phyloP scores from a whole-genome alignment of 1,140 invertebrate genomes.

The Calycopis cecrops region DNA sequence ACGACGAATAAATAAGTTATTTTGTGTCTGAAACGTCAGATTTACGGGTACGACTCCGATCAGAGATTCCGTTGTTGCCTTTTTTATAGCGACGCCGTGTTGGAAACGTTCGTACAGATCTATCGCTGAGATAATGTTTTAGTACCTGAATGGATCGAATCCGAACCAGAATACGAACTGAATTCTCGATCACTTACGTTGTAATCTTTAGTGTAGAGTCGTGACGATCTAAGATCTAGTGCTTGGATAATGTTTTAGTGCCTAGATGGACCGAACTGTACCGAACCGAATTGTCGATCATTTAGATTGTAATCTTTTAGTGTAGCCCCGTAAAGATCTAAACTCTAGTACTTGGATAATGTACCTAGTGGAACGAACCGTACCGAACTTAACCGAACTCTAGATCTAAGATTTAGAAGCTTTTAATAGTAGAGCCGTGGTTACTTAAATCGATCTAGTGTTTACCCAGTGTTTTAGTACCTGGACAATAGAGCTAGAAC shows the following conservation, averaged over 20 bases:
- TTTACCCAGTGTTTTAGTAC: too few relatives aligned
- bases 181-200: not conserved
- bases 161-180: not conserved
- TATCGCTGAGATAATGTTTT: not conserved
- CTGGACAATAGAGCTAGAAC: too few relatives aligned
- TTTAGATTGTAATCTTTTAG: too few relatives aligned
- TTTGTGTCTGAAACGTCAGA: slow-evolving; percentile 26
- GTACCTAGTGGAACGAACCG: too few relatives aligned
- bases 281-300: not conserved
- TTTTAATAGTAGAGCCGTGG: too few relatives aligned
- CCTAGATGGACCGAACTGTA: not conserved
- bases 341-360: too few relatives aligned
- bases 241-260: not conserved
- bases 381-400: too few relatives aligned
- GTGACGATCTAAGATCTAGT: too few relatives aligned
- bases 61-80: slow-evolving; percentile 4
- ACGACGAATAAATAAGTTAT: slow-evolving; percentile 46
- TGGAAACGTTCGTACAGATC: not conserved
- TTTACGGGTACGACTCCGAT: slow-evolving; percentile 20
- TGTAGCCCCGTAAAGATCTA: not conserved
- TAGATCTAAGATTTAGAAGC: too few relatives aligned
- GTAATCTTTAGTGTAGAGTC: too few relatives aligned
- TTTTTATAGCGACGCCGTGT: slow-evolving; percentile 13
- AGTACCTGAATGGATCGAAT: not conserved
- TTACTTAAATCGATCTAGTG: too few relatives aligned